Evolutionary conservation across 23 tunicate species (phyloP), one percentile per base, ranked within the genome.

Genomic region (Aplidium turbinatum): DNA sequence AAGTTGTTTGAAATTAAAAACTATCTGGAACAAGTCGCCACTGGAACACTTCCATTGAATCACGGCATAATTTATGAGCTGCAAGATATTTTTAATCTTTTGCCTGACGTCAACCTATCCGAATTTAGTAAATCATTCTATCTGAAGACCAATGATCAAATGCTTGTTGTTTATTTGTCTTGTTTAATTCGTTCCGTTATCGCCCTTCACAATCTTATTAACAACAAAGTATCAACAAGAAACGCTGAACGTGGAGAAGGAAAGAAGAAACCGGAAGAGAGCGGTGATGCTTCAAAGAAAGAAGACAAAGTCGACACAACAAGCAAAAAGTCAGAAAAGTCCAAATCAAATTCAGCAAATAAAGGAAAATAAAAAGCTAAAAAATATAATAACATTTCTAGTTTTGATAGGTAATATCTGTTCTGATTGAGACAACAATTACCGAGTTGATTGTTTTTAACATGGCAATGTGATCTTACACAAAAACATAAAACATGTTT

Each of bases 201-300:
- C 27, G 96, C 99, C 31, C 77, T 95, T 29, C 99, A 95, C 47
- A 91, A 91, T 68, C 70, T 95, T 40, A 95, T 95, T 57, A 95
- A 95, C 81, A 95, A 95, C 84, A 95, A 95, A 54, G 79, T 95
- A 24, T 83, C 96, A n/a, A 95, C 97, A 0, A 78, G 90, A 50
- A 80, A 79, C 47, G 91, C 87, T 29, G 97, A 89, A 45, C 68
- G 70, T 30, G 73, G 74, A 0, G 89, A 82, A 51, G 34, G 78
- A 47, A 80, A 79, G 73, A 89, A 89, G 42, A 74, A 72, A 57
- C 77, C 77, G 35, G 82, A 50, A 23, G 82, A 63, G 25, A 58
- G 58, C 25, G 76, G 63, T 13, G 68, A 71, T 51, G 76, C 66
- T n/a, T 77, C 42, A 21, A 89, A 89, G 45, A 85, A 70, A 34